Evolutionary conservation across 2,888 invertebrate species (phyloP).

Genomic region (Itoplectis maculator): DNA sequence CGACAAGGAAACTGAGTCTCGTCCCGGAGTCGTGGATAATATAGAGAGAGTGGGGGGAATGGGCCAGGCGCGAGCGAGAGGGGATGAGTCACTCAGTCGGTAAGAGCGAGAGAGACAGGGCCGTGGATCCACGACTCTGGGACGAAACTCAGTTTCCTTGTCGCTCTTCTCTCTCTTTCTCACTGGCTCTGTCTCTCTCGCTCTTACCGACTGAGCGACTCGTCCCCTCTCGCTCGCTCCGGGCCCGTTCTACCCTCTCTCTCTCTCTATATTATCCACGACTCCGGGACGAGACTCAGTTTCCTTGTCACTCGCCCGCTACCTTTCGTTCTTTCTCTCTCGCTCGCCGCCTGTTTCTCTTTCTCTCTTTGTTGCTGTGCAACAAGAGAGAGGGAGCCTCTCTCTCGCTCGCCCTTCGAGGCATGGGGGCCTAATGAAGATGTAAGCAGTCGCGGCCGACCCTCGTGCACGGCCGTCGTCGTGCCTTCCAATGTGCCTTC

Average conservation of each 20-base stretch:
- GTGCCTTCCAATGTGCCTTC: conserved; percentile 72
- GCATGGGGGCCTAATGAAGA: conserved; percentile 84
- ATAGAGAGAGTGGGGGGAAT: conserved; percentile 52
- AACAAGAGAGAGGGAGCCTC: too few relatives aligned
- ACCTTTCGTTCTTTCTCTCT: conserved; percentile 38
- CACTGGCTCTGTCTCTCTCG: conserved; percentile 61
- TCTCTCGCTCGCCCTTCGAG: conserved; percentile 70
- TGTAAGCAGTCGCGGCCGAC: conserved; percentile 83
- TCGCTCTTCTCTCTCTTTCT: conserved; percentile 42
- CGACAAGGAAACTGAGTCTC: conserved; percentile 49
- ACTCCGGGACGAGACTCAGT: conserved; percentile 46
- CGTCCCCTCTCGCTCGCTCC: conserved; percentile 61
- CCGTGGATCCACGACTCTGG: conserved; percentile 47
- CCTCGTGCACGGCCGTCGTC: conserved; percentile 77
- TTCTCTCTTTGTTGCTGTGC: too few relatives aligned
- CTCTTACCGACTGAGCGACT: conserved; percentile 48
- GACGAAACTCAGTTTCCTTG: conserved; percentile 47
- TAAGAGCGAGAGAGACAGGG: conserved; percentile 64
- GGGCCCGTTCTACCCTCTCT: conserved; percentile 50
- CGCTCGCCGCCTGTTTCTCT: conserved; percentile 42
- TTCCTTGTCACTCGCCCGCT: conserved; percentile 43
- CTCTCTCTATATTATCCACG: conserved; percentile 54
- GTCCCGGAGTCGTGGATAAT: conserved; percentile 49
- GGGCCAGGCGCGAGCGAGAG: conserved; percentile 67
- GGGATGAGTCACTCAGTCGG: conserved; percentile 15